Conservation (phyloP, 2,113 vertebrate species). For the Salvelinus namaycush region DNA sequence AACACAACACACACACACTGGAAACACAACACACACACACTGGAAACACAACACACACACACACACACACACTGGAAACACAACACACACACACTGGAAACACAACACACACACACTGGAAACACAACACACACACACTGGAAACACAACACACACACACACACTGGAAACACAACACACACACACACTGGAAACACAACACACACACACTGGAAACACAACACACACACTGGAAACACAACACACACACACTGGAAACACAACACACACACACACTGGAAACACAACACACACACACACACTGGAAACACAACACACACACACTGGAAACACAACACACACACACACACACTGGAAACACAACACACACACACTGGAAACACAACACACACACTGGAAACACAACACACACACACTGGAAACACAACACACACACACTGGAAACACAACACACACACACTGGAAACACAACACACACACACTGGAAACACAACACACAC, state of each 20-base stretch:
- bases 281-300: neutral
- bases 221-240: neutral
- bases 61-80: neutral
- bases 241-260: neutral
- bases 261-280: neutral
- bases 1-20: neutral
- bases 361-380: neutral
- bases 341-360: neutral
- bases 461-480: neutral
- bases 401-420: neutral
- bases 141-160: neutral
- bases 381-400: neutral
- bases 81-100: neutral
- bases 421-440: neutral
- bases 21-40: neutral
- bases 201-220: neutral
- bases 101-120: neutral
- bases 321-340: no score
- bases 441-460: slow-evolving; percentile 4
- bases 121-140: neutral
- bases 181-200: neutral
- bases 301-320: neutral
- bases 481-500: neutral
- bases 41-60: neutral
- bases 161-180: neutral